A percentile compares a stretch with the other conserved stretches of the same genome.
Conservation (phyloP, 2,113 vertebrate genomes). For the Alectura lathami region DNA sequence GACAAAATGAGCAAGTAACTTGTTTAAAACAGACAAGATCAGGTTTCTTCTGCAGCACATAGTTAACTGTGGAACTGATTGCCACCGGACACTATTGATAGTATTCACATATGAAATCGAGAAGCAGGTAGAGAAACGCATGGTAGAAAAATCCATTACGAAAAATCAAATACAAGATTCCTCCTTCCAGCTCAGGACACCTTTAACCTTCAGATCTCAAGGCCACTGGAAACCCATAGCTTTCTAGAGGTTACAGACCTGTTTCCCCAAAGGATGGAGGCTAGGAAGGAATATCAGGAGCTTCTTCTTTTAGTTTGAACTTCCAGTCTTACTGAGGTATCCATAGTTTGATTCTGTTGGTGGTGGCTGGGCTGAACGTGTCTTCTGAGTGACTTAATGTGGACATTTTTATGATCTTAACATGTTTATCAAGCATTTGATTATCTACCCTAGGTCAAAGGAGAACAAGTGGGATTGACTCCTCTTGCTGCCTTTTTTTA, state of each 20-base stretch:
- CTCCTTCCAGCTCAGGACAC: neutral
- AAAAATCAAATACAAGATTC: neutral
- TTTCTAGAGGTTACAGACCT: neutral
- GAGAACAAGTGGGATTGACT: rapidly evolving
- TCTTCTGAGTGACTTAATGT: neutral
- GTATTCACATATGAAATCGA: neutral
- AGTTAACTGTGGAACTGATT: neutral
- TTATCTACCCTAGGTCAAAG: neutral
- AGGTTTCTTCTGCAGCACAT: neutral
- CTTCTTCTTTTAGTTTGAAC: neutral
- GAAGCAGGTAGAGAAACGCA: neutral
- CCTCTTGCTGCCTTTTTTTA: neutral
- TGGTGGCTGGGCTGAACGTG: neutral
- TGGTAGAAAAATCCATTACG: neutral
- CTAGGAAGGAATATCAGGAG: neutral
- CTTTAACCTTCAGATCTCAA: neutral
- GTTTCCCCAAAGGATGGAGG: neutral
- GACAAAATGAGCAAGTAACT: neutral
- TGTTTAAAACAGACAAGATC: neutral
- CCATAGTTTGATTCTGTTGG: neutral
- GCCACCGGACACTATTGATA: neutral
- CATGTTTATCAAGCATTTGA: neutral
- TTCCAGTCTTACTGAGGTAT: neutral
- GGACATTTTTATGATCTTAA: neutral
- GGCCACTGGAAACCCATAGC: neutral